Evolutionary conservation across 1,140 invertebrate genomes (phyloP).

Genomic region (Ladona fulva): DNA sequence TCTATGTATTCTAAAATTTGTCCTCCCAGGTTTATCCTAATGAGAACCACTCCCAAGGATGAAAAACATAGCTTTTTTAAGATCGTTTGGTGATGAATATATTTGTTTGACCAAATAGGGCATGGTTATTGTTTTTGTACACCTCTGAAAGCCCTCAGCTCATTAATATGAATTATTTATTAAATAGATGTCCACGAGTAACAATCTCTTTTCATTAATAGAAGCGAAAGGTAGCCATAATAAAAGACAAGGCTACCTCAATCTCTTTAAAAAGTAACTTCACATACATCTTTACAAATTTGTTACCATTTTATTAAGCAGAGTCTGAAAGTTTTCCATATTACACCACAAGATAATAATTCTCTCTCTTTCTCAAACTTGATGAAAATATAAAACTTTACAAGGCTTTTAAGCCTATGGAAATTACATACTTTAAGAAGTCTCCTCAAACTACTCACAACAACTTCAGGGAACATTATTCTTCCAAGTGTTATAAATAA

Average conservation of each 20-base stretch:
- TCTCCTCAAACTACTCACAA: background rate
- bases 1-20: background rate
- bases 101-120: background rate
- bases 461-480: background rate
- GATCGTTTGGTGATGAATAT: background rate
- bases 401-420: background rate
- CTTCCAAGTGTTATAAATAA: background rate
- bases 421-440: background rate
- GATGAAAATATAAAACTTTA: background rate
- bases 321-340: background rate
- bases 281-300: constrained; percentile 1
- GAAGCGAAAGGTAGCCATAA: background rate
- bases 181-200: background rate
- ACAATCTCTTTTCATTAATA: background rate
- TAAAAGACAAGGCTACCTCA: background rate
- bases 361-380: background rate
- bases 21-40: background rate
- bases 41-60: background rate
- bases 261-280: background rate
- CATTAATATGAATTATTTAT: background rate
- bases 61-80: background rate
- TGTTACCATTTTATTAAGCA: background rate
- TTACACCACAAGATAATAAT: background rate
- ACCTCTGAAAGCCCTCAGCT: background rate
- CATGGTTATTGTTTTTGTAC: background rate